Evolutionary conservation across 2,888 invertebrate genomes (phyloP).

Genomic region (Rotaria sp.): DNA sequence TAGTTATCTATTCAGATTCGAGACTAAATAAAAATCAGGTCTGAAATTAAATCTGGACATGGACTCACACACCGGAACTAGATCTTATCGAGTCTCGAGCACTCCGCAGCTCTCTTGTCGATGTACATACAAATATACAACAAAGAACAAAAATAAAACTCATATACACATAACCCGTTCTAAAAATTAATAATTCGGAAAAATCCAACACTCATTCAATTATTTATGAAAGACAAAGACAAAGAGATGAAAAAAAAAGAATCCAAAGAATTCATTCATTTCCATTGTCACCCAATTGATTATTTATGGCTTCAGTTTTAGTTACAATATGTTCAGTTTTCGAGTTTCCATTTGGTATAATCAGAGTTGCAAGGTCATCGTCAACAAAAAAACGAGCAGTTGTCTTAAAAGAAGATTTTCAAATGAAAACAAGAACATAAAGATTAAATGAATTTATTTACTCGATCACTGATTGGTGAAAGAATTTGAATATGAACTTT

Average conservation of each 20-base stretch:
- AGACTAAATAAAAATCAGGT: too few species aligned
- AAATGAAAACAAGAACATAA: neutral
- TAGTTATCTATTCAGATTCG: too few species aligned
- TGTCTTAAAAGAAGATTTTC: neutral
- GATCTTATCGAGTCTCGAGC: too few species aligned
- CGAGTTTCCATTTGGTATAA: neutral
- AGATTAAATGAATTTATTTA: neutral
- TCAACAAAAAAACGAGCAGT: neutral
- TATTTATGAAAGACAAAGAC: neutral
- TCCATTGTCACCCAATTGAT: neutral
- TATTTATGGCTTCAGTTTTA: neutral
- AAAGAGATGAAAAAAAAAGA: neutral
- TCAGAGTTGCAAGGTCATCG: neutral
- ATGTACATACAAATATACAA: neutral
- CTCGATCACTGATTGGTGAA: conserved; percentile 26
- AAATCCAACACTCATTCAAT: neutral
- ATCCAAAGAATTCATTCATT: neutral
- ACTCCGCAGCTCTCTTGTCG: neutral
- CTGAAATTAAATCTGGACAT: too few species aligned
- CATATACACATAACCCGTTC: neutral
- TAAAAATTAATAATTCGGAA: neutral
- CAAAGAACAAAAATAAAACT: neutral
- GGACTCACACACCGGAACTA: too few species aligned
- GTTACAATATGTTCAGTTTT: neutral
- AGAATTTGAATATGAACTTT: neutral